These are phyloP conservation scores for Neoarius graeffei DNA, from an alignment of 2,113 vertebrate species.

Conservation along the genomic window DNA sequence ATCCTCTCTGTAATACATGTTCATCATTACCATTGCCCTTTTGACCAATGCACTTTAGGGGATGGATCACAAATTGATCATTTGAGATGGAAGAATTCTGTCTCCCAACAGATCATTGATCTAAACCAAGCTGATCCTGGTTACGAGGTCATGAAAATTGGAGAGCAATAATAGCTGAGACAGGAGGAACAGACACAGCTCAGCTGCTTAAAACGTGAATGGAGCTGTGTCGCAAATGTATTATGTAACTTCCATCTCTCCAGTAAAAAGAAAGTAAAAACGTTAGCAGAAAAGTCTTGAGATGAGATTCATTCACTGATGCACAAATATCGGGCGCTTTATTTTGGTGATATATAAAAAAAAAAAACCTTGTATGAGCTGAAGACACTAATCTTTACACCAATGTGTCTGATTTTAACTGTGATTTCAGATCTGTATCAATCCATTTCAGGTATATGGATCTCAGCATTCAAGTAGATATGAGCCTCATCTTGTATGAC, in stretches of 20 bases:
- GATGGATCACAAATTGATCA: neutral
- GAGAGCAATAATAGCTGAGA: neutral
- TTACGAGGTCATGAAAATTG: neutral
- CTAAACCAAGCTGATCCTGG: neutral
- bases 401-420: neutral
- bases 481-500: neutral
- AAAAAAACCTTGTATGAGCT: neutral
- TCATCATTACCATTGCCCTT: neutral
- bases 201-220: neutral
- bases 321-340: neutral
- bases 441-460: neutral
- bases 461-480: neutral
- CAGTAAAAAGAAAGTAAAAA: neutral
- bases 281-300: neutral
- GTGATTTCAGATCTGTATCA: neutral
- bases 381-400: neutral
- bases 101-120: neutral
- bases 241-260: neutral
- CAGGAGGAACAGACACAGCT: too few relatives aligned
- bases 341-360: neutral
- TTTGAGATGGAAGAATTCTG: neutral
- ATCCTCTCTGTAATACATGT: too few relatives aligned
- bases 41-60: neutral
- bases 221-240: neutral
- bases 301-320: neutral